Percentiles rank a stretch among this genome's conserved stretches.
phyloP scores from a whole-genome alignment of 2,113 vertebrate species.

The Paradisaea rubra region DNA sequence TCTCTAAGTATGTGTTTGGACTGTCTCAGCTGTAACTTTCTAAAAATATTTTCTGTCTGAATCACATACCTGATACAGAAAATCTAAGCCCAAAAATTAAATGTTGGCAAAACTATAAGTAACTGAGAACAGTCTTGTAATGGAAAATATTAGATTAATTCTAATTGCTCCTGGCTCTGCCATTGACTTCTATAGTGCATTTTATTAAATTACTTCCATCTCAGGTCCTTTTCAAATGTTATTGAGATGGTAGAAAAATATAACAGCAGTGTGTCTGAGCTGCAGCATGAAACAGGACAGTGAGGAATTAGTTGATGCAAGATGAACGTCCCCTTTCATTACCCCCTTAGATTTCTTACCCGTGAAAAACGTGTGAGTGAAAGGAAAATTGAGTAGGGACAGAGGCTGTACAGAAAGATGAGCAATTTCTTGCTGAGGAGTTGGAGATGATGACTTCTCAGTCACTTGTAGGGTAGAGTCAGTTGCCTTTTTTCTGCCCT shows the following conservation, averaged over 20 bases:
- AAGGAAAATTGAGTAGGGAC: background rate
- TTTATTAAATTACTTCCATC: conserved; percentile 15
- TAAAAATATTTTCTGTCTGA: conserved; percentile 39
- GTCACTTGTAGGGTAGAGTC: background rate
- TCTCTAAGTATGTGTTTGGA: background rate
- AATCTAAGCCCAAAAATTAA: conserved; percentile 7
- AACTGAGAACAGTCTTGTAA: background rate
- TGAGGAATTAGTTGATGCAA: background rate
- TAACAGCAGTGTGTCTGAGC: background rate
- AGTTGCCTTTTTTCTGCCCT: background rate
- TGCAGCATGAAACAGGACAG: background rate
- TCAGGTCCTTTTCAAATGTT: background rate
- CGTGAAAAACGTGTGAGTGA: background rate
- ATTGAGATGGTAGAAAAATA: background rate
- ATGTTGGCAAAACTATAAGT: background rate
- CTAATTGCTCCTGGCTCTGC: background rate
- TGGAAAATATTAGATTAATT: conserved; percentile 22
- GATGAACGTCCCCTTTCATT: background rate
- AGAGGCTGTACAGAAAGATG: background rate
- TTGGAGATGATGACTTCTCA: background rate
- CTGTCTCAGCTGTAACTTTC: background rate
- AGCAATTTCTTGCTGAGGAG: background rate
- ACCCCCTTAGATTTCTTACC: background rate
- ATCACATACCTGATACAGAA: background rate
- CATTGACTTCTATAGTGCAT: background rate